A percentile compares a stretch with the other conserved stretches of the same genome.
These are phyloP conservation scores for Meandrina meandrites DNA, from an alignment of 92 coral and sea anemone species.

Conservation along the genomic window DNA sequence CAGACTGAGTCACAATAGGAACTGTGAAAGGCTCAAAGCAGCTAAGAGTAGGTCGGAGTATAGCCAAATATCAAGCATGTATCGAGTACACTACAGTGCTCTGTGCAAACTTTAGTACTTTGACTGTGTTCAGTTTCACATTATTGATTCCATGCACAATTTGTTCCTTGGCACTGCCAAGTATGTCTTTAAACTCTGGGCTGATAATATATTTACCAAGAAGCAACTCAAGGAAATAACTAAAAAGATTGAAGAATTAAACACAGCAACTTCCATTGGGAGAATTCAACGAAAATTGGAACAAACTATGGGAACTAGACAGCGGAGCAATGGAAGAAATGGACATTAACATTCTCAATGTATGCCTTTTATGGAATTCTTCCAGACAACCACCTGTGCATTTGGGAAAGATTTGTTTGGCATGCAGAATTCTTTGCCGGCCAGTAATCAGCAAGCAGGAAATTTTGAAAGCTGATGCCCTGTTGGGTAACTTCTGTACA, in stretches of 20 bases:
- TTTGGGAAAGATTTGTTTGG: no score
- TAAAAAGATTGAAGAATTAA: constrained; percentile 25
- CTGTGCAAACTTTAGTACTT: no score
- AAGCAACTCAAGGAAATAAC: constrained; percentile 10
- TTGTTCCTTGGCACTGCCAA: constrained; percentile 30
- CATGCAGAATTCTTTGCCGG: constrained; percentile 29
- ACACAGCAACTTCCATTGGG: constrained; percentile 21
- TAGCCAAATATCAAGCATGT: constrained; percentile 23
- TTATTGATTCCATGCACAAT: constrained; percentile 55
- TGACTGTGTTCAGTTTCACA: constrained; percentile 13
- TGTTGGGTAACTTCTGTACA: constrained; percentile 14
- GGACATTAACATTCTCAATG: no score
- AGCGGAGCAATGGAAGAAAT: constrained; percentile 44
- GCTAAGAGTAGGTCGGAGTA: constrained; percentile 21
- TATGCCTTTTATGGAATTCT: constrained; percentile 28
- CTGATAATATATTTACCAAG: constrained; percentile 32
- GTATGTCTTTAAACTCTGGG: constrained; percentile 41
- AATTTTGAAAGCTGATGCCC: constrained; percentile 27
- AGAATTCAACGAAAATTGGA: constrained; percentile 26
- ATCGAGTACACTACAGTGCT: constrained; percentile 31
- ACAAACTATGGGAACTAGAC: constrained; percentile 43
- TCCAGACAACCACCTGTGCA: constrained; percentile 34
- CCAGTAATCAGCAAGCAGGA: constrained; percentile 17
- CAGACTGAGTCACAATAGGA: constrained; percentile 24
- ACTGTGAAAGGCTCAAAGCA: constrained; percentile 21